These are phyloP conservation scores for Catharus fuscescens DNA, from an alignment of 2,113 vertebrate genomes.

Conservation along the genomic window DNA sequence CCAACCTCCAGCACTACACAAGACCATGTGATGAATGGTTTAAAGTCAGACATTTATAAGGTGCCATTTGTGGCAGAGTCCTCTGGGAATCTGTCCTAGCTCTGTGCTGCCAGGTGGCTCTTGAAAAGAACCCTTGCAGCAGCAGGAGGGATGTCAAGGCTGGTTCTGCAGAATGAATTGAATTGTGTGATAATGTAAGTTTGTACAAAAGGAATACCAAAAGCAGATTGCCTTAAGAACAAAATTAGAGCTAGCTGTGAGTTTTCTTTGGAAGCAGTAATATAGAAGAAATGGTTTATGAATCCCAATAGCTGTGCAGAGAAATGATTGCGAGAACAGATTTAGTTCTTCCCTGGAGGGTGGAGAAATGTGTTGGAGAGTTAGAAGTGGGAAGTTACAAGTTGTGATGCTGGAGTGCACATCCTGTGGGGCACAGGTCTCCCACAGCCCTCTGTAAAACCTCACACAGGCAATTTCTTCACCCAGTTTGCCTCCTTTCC, in stretches of 20 bases:
- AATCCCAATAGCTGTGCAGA: background rate
- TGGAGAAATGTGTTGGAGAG: background rate
- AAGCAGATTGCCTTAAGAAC: background rate
- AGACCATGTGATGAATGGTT: background rate
- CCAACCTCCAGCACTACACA: background rate
- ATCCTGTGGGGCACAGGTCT: background rate
- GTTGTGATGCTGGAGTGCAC: background rate
- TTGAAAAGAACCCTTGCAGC: background rate
- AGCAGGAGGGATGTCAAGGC: background rate
- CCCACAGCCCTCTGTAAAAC: background rate
- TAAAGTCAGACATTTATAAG: background rate
- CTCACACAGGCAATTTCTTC: background rate
- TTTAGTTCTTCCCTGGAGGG: background rate
- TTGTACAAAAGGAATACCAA: background rate
- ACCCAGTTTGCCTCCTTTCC: background rate
- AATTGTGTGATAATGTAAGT: background rate
- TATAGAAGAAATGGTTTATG: background rate
- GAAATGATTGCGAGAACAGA: background rate
- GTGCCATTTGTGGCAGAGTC: background rate
- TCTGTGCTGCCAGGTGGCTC: background rate
- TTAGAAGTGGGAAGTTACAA: background rate
- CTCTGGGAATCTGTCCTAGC: background rate
- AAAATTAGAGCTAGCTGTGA: background rate
- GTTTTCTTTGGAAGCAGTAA: background rate
- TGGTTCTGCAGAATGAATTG: background rate